phyloP scores from a whole-genome alignment of 35 echinoderm and acorn worm species.

The Heliocidaris tuberculata region DNA sequence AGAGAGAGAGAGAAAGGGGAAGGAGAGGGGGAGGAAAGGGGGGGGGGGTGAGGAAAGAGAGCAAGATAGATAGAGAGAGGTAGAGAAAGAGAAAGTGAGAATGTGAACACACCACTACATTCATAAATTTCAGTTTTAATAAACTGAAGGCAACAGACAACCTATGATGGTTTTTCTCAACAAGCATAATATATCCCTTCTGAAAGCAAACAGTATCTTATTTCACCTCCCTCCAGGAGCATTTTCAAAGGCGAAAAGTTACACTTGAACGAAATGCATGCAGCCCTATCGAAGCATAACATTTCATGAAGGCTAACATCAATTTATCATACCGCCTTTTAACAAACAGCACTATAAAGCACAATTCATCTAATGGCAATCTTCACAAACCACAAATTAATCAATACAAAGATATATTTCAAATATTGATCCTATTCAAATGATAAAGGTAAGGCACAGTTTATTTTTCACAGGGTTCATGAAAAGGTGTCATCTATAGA shows the following conservation, averaged over 20 bases:
- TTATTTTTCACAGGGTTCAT: background rate
- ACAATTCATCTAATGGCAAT: background rate
- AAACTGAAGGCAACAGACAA: background rate
- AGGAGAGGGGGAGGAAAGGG: background rate
- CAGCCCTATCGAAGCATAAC: background rate
- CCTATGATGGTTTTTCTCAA: background rate
- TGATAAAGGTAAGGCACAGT: background rate
- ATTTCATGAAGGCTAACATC: background rate
- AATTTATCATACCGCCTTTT: background rate
- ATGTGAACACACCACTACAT: background rate
- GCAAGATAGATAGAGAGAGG: background rate
- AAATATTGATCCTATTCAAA: too few relatives aligned
- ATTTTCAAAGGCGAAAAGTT: background rate
- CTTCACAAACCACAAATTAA: background rate
- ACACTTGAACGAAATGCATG: background rate
- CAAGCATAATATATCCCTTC: too few relatives aligned
- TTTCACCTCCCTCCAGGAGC: background rate
- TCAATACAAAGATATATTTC: background rate
- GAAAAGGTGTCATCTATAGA: background rate
- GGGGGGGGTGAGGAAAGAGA: background rate
- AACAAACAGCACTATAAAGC: background rate
- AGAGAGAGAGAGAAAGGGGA: background rate
- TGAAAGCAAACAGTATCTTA: background rate
- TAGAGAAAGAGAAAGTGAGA: too few relatives aligned
- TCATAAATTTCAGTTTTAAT: background rate